Base-by-base conservation (phyloP, 2,797 vertebrate genomes). In the Hydrolagus colliei region DNA sequence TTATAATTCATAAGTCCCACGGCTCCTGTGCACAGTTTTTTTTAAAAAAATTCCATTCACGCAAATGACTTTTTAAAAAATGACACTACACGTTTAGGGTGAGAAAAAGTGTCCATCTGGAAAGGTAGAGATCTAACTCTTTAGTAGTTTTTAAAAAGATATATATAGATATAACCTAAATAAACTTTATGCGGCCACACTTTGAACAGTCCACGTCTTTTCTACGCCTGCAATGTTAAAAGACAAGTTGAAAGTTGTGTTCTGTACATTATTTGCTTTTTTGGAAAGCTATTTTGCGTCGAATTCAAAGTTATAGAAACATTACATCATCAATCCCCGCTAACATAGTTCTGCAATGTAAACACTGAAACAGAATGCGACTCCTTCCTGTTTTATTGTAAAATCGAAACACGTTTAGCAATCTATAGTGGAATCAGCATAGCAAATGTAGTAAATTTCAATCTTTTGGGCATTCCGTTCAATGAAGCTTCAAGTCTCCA, bases 321-420 rank as follows among this genome's bases (percentile, higher is more conserved):
- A 84, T 84, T 16, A 52, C 65, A 84, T 84, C 65, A 84, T 84
- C 62, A 84, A 35, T 71, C 68, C 79, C 32, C 65, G 16, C 79
- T 71, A 16, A 84, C 27, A 71, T 71, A 32, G 79, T 52, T 6
- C 79, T 27, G 79, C 65, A 84, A 35, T 68, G 79, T 84, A 68
- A 84, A 84, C 32, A 84, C 35, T 71, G 13, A 63, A 35, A 84
- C 67, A 71, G 79, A 71, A 68, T 71, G 79, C 14, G 79, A 32
- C 68, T 18, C 41, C 16, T 84, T 84, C 68, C 18, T 52, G 79
- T 20, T 41, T 20, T 84, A 68, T 82, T 82, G n/a, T 59, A 65
- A 71, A 71, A 13, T 65, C 41, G 77, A 61, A 80, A 32, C 62
- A 65, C 77, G 18, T 84, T 68, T 35, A 67, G 65, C 16, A 84